Base-by-base conservation (phyloP, 1,140 invertebrate genomes). In the Drosophila navojoa region DNA sequence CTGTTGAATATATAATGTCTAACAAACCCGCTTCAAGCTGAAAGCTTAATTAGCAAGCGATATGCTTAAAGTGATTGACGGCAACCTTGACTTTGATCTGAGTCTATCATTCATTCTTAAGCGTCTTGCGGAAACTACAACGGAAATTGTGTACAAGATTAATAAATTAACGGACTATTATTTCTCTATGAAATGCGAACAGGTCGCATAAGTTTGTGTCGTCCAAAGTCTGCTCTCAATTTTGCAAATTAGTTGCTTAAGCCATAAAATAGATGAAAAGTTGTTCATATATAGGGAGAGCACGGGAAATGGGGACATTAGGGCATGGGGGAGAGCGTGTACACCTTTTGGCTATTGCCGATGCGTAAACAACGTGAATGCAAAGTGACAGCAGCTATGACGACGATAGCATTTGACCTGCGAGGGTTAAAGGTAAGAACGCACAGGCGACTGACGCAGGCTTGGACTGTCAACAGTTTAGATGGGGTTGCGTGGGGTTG, bases 281-380 rank as follows among this genome's bases (percentile, higher is more conserved):
- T 54, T 55, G 40, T 64, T 22, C 16, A 67, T 57, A 19, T 4
- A 15, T n/a, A 44, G 13, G 32, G 19, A 3, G 19, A 22, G 19
- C 19, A 22, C 19, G 19, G 19, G 3, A 22, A 22, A 22, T 22
- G 19, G 19, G 19, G 19, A 22, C 19, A 22, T 22, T 22, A 22
- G 19, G n/a, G 32, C n/a, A 22, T 9, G 3, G 13, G 16, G 64
- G 0, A 1, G 11, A 38, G 7, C 3, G 35, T 69, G 22, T 44
- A 76, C 63, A 87, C 79, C 82, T 82, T 86, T 79, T 54, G 42
- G 53, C 59, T 45, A 57, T 44, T 66, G 38, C 25, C 71, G 74
- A 68, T 61, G 66, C 76, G 82, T 89, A 87, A 87, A 87, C 82
- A 87, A 87, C 79, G 29, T 47, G 62, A 79, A 87, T 89, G 84